Evolutionary conservation across 2,888 invertebrate species (phyloP), one percentile per base, ranked within the genome.

Genomic region (Axea sp.): DNA sequence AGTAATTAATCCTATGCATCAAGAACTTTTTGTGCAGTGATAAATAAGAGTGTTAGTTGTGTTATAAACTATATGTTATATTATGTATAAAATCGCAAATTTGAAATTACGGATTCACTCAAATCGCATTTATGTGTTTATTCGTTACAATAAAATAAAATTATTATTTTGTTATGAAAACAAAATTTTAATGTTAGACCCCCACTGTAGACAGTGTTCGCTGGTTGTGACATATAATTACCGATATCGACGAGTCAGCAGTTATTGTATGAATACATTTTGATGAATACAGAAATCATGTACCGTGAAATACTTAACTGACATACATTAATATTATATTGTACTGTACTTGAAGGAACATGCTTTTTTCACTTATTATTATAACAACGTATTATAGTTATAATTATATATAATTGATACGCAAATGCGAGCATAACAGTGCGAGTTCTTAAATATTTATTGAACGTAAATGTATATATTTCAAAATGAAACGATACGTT

Each of bases 191-290:
- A 8, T 8, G 12, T 31, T 47, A 9, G 7, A 28, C 45, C 45
- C n/a, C 45, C 45, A 30, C 45, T 4, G 19, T 17, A 47, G 30
- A 30, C 45, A 37, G 12, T 19, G 19, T 19, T 6, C 35, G n/a
- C n/a, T n/a, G 8, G 35, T 51, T 51, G 26, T 35, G 51, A 51
- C 51, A 51, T 51, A 51, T 19, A 51, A 51, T n/a, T 26, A 37
- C 26, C 24, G 51, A 37, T 14, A 33, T 7, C 33, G 35, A 51
- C 35, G 51, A 51, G 8, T 51, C 51, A 51, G 35, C 51, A 17
- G 8, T 53, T 53, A 53, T 53, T 37, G 35, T 37, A 9, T 37
- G 37, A 26, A 12, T 9, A 15, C 37, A 22, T 37, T 53, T 53
- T 37, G 53, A 53, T 53, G 37, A 53, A 53, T 14, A 49, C 22